Evolutionary conservation across 2,113 vertebrate species (phyloP).

Genomic region (Zootoca vivipara): DNA sequence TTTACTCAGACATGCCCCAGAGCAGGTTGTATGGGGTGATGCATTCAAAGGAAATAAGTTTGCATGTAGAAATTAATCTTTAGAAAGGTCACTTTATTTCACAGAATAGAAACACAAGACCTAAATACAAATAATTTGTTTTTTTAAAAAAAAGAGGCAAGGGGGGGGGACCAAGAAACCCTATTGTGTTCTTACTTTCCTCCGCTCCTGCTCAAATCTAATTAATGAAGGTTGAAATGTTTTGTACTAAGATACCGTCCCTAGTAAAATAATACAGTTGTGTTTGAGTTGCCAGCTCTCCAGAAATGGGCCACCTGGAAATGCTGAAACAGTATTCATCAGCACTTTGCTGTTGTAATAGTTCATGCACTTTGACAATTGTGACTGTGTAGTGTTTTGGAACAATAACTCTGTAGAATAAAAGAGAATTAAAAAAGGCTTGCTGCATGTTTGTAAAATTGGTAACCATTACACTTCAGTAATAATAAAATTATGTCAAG

Average conservation of each 20-base stretch:
- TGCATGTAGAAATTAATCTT: neutral
- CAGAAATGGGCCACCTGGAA: neutral
- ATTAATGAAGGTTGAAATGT: constrained; percentile 1
- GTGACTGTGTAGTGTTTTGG: constrained; percentile 7
- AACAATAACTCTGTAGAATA: neutral
- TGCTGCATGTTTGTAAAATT: neutral
- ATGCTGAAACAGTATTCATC: neutral
- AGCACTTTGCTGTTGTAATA: neutral
- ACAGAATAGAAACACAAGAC: neutral
- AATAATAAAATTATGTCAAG: too few species aligned
- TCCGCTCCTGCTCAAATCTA: neutral
- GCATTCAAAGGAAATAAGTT: neutral
- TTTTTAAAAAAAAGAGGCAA: neutral
- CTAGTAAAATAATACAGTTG: neutral
- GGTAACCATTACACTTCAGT: neutral
- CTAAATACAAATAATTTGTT: neutral
- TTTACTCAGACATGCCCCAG: neutral
- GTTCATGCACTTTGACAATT: neutral
- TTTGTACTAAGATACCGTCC: constrained; percentile 8
- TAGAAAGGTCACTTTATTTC: neutral
- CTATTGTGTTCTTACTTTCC: neutral
- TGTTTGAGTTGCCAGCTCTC: neutral
- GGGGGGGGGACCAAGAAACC: neutral
- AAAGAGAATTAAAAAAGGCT: neutral
- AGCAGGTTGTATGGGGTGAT: neutral